Conservation (phyloP, 2,888 invertebrate genomes). For the Zygogramma bicolorata region DNA sequence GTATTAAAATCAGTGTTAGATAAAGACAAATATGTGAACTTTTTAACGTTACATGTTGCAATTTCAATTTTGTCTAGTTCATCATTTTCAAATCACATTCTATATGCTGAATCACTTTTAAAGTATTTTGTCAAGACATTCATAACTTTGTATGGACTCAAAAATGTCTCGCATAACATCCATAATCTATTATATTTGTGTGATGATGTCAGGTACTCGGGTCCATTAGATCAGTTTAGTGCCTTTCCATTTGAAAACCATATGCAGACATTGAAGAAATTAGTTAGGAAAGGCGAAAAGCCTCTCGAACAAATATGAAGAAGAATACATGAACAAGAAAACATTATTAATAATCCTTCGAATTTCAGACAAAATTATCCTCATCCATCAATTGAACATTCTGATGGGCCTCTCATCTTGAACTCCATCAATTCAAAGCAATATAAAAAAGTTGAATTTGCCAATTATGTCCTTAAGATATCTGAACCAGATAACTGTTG, state of each 20-base stretch:
- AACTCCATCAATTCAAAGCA: background rate
- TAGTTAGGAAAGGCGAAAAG: constrained; percentile 20
- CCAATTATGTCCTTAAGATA: background rate
- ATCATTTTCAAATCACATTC: background rate
- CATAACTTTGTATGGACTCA: constrained; percentile 11
- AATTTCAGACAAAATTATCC: background rate
- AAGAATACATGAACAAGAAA: constrained; percentile 18
- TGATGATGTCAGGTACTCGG: constrained; percentile 29
- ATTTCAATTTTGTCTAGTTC: constrained; percentile 24
- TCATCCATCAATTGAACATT: constrained; percentile 6
- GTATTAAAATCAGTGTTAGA: constrained; percentile 22
- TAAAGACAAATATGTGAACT: constrained; percentile 27
- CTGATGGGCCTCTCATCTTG: background rate
- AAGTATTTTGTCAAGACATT: constrained; percentile 19
- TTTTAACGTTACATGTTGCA: constrained; percentile 29
- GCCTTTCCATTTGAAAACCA: constrained; percentile 25
- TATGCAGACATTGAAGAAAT: constrained; percentile 18
- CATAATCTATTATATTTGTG: constrained; percentile 38
- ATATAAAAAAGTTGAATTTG: background rate
- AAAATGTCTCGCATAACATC: constrained; percentile 25
- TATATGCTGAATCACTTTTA: constrained; percentile 14
- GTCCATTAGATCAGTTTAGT: constrained; percentile 11
- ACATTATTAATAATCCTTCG: background rate
- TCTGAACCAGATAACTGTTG: constrained; percentile 11
- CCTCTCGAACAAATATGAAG: constrained; percentile 22